A percentile compares a stretch with the other conserved stretches of the same genome.
phyloP scores from a whole-genome alignment of 2,113 vertebrate species.

The Lipotes vexillifer region DNA sequence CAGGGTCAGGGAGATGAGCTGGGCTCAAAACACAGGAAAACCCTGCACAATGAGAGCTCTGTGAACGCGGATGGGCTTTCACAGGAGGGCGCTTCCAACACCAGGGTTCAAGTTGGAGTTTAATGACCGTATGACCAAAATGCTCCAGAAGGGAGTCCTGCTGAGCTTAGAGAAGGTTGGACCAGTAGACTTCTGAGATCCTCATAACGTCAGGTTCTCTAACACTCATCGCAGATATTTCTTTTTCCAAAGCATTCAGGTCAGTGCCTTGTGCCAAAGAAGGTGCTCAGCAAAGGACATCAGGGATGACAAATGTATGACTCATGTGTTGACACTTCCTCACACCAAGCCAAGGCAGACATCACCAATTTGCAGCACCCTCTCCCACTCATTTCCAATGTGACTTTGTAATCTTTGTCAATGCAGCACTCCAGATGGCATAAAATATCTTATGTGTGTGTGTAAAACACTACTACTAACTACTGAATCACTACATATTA shows the following conservation, averaged over 20 bases:
- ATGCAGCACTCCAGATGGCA: not conserved
- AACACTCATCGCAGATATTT: not conserved
- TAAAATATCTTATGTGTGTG: not conserved
- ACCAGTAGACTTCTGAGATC: not conserved
- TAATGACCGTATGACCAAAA: not conserved
- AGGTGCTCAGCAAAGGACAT: conserved; percentile 23
- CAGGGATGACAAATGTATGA: not conserved
- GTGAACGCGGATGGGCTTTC: not conserved
- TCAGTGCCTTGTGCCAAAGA: not conserved
- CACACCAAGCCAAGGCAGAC: not conserved
- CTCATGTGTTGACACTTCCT: not conserved
- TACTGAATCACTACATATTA: not conserved
- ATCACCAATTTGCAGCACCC: not conserved
- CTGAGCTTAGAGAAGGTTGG: not conserved
- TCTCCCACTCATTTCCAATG: not conserved
- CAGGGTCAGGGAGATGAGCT: not conserved
- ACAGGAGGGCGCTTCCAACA: not conserved
- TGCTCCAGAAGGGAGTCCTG: not conserved
- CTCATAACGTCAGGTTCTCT: not conserved
- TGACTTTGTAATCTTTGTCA: not conserved
- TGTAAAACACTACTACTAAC: not conserved
- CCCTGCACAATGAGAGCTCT: not conserved
- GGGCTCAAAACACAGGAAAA: not conserved
- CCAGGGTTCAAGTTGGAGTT: not conserved
- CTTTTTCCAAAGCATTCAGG: conserved; percentile 48